These are phyloP conservation scores for Chloebia gouldiae DNA, from an alignment of 2,113 vertebrate genomes.

Conservation along the genomic window DNA sequence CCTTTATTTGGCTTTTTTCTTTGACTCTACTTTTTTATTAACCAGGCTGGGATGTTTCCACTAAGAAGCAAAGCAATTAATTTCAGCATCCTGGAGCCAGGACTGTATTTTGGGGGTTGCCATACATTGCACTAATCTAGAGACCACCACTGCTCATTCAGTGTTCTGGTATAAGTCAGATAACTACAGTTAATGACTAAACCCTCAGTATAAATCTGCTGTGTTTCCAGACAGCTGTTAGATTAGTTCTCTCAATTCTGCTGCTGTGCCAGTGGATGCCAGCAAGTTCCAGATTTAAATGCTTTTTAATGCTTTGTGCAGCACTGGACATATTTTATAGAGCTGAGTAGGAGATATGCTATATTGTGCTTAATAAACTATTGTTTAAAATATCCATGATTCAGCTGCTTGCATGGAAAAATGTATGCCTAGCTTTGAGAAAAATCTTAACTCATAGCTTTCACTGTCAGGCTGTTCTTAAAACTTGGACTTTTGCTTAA, in stretches of 20 bases:
- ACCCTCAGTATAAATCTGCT: neutral
- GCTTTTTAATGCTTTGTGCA: neutral
- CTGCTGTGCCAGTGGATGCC: slow-evolving; percentile 1
- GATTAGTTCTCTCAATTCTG: neutral
- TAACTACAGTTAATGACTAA: neutral
- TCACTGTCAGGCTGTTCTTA: neutral
- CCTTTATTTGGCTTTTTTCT: neutral
- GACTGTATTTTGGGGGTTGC: neutral
- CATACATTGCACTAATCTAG: neutral
- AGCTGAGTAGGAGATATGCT: neutral
- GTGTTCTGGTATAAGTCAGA: neutral
- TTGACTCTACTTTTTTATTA: neutral
- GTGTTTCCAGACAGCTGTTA: slow-evolving; percentile 14
- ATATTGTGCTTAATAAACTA: slow-evolving; percentile 22
- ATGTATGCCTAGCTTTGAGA: neutral
- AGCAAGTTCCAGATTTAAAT: neutral
- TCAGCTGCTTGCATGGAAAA: slow-evolving; percentile 25
- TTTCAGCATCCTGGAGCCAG: neutral
- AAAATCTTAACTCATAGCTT: neutral
- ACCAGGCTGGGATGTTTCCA: neutral
- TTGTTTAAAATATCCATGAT: slow-evolving; percentile 8
- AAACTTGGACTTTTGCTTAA: neutral
- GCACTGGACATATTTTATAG: neutral
- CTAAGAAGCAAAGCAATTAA: neutral
- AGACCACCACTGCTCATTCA: neutral